Evolutionary conservation across 2,888 invertebrate genomes (phyloP).

Genomic region (Drosophila mayaguana): DNA sequence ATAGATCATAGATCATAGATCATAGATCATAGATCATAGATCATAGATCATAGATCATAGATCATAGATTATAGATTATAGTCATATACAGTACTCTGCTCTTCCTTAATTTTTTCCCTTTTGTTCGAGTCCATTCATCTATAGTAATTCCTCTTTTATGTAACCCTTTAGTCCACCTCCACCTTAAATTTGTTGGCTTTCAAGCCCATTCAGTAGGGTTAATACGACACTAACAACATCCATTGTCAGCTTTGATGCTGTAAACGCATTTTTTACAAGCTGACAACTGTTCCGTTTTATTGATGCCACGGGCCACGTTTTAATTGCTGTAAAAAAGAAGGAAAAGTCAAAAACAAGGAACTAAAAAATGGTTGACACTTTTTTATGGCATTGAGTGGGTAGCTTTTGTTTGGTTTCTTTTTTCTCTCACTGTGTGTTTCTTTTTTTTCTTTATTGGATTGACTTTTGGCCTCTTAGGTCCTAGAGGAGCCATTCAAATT

Average conservation of each 20-base stretch:
- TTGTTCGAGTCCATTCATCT: neutral
- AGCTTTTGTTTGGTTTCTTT: neutral
- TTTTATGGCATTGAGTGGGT: conserved; percentile 41
- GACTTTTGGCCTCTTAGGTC: conserved; percentile 22
- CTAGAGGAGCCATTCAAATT: conserved; percentile 21
- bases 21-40: no score
- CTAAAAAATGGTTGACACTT: conserved; percentile 16
- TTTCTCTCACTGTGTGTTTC: neutral
- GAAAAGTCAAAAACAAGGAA: conserved; percentile 26
- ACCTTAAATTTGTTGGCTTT: neutral
- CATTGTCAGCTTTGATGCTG: conserved; percentile 20
- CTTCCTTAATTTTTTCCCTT: no score
- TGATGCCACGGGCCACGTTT: conserved; percentile 69
- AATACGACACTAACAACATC: conserved; percentile 8
- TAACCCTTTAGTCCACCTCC: neutral
- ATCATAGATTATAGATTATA: no score
- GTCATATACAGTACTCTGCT: neutral
- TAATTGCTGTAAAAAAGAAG: conserved; percentile 59
- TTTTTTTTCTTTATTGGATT: conserved; percentile 10
- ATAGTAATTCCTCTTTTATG: neutral
- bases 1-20: no score
- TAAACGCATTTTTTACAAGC: conserved; percentile 53
- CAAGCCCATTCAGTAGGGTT: neutral
- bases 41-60: neutral
- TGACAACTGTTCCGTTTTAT: conserved; percentile 67